These are phyloP conservation scores for Tortricodes alternella DNA, from an alignment of 2,888 invertebrate genomes.

Conservation along the genomic window DNA sequence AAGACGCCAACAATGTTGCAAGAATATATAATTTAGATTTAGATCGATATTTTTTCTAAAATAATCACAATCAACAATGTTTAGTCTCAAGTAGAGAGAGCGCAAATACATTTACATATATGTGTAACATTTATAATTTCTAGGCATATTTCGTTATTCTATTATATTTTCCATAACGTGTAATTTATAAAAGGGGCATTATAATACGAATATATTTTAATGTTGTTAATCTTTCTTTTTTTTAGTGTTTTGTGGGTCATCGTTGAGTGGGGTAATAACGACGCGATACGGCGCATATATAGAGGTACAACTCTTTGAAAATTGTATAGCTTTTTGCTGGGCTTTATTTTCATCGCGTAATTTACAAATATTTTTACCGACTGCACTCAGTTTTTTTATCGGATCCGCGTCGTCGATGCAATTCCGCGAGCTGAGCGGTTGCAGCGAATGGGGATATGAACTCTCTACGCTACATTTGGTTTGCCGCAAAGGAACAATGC, in stretches of 20 bases:
- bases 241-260: conserved; percentile 48
- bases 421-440: conserved; percentile 53
- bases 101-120: background rate
- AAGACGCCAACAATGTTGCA: conserved; percentile 49
- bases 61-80: background rate
- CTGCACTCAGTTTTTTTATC: conserved; percentile 70
- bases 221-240: conserved; percentile 41
- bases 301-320: conserved; percentile 71
- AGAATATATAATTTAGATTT: too few species aligned
- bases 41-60: too few species aligned
- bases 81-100: background rate
- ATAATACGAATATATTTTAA: conserved; percentile 3
- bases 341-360: conserved; percentile 60
- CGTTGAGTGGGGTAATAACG: conserved; percentile 62
- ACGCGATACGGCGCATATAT: conserved; percentile 70
- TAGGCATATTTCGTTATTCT: too few species aligned
- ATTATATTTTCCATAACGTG: too few species aligned
- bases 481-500: conserved; percentile 52
- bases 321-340: conserved; percentile 62
- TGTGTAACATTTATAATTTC: too few species aligned
- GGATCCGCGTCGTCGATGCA: conserved; percentile 57
- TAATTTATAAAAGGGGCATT: too few species aligned
- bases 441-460: conserved; percentile 49
- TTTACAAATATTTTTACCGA: conserved; percentile 72
- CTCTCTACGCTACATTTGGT: conserved; percentile 60